Evolutionary conservation across 2,797 vertebrate genomes (phyloP).

Genomic region (Australoheros facetus): DNA sequence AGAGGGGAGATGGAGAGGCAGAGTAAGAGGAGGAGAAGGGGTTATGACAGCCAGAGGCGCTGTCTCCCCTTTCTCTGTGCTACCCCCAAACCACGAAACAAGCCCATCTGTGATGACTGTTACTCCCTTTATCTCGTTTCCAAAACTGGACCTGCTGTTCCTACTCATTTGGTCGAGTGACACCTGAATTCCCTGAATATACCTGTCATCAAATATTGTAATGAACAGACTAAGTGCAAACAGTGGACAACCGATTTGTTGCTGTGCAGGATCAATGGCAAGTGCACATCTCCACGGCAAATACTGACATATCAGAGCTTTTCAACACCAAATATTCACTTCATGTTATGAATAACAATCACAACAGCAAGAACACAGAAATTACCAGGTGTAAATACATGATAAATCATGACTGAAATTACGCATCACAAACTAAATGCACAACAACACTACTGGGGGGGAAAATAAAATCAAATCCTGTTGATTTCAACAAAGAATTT

Average conservation of each 20-base stretch:
- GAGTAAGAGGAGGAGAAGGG: slow-evolving; percentile 40
- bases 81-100: slow-evolving; percentile 65
- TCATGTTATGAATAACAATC: slow-evolving; percentile 16
- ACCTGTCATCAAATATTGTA: slow-evolving; percentile 56
- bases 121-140: slow-evolving; percentile 49
- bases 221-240: slow-evolving; percentile 29
- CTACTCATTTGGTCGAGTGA: slow-evolving; percentile 36
- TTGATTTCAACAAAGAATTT: not conserved
- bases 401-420: not conserved
- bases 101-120: slow-evolving; percentile 64
- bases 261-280: slow-evolving; percentile 34
- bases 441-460: not conserved
- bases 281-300: slow-evolving; percentile 13
- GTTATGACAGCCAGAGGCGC: slow-evolving; percentile 75
- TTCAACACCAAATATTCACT: slow-evolving; percentile 8
- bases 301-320: slow-evolving; percentile 22
- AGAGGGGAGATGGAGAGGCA: not conserved
- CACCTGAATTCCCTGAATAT: slow-evolving; percentile 45
- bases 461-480: slow-evolving; percentile 24
- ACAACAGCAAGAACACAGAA: slow-evolving; percentile 16
- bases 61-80: slow-evolving; percentile 64
- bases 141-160: slow-evolving; percentile 49
- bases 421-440: slow-evolving; percentile 1
- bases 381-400: not conserved
- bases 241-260: slow-evolving; percentile 30